Base-by-base conservation (phyloP, 2,797 vertebrate genomes). In the Esox lucius region DNA sequence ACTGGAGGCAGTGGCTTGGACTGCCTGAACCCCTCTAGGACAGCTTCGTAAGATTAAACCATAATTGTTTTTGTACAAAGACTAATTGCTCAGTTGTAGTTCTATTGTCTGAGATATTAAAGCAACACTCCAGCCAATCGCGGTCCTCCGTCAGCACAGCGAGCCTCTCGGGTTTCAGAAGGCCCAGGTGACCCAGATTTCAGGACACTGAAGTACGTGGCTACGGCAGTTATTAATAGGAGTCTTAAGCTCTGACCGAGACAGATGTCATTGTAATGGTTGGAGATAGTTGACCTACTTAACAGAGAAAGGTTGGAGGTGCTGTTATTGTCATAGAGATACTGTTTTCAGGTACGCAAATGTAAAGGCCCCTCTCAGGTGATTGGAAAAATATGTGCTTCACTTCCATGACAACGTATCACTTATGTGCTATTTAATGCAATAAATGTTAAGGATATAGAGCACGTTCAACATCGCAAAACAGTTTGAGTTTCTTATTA, bases 181-280 rank as follows among this genome's bases (percentile, higher is more conserved):
- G 0, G 39, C 11, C 72, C 75, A 81, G 59, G 74, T 81, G 86
- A 85, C 81, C 81, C 81, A 81, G 79, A 85, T 86, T 76, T 80
- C 5, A 39, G 11, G 61, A 6, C 3, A 66, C 73, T 56, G 7
- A 5, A 62, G 15, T 65, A 19, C 26, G 17, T 33, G 1, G 48
- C 9, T 42, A 42, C 12, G 66, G 31, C 48, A 53, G 69, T 31
- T 70, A 70, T 70, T 70, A 70, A 70, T 56, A 70, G 16, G 28
- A 31, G 48, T 53, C 46, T 4, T 53, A 70, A 56, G 26, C 69
- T 70, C 7, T 53, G 16, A 19, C 26, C 68, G 53, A 49, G 46
- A 28, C 17, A 48, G 8, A 26, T 70, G 7, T 8, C 46, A 28
- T 51, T 70, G 33, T 67, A 39, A 35, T 42, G 26, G 68, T 48